Base-by-base conservation (phyloP, 2,797 vertebrate species). In the Leucoraja ocellata region DNA sequence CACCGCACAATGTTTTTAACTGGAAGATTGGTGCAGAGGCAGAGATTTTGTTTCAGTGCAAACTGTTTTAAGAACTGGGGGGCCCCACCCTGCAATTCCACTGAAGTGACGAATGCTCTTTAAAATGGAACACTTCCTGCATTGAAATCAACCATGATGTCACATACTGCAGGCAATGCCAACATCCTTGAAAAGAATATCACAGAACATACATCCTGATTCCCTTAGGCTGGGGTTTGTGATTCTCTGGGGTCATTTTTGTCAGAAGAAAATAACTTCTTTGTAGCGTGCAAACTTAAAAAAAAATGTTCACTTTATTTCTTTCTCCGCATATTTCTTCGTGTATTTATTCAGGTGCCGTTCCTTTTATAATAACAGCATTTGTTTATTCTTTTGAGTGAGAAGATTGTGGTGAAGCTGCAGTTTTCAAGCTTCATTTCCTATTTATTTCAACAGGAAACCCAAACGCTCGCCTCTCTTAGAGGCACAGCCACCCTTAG, bases 141-240 rank as follows among this genome's bases (percentile, higher is more conserved):
- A 58, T 76, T 92, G 90, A 92, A 92, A 74, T 92, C 73, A 92
- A 76, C 90, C 39, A 92, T 92, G 90, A 92, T 92, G 73, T 92
- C 90, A 92, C 73, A 25, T 58, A 65, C n/a, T 68, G 8, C 25
- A 76, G 25, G 68, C 46, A 8, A 21, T 74, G 90, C 90, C 90
- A 92, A 76, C 71, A 76, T n/a, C 14, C 71, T 92, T 74, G 73
- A 92, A 76, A 54, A 92, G 46, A 92, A 92, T 13, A 92, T 58
- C 90, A 76, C 39, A 74, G 39, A 23, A 23, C 90, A 91, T 74
- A 65, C 65, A 74, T 54, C 90, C 39, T 14, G 13, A 54, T 92
- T 92, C 90, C 71, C 90, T 25, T n/a, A 25, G 71, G 71, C 25
- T 28, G 90, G 90, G 25, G 39, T 74, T 16, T 54, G 28, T 28